Evolutionary conservation across 2,888 invertebrate species (phyloP), one percentile per base, ranked within the genome.

Genomic region (Ctena decussata): DNA sequence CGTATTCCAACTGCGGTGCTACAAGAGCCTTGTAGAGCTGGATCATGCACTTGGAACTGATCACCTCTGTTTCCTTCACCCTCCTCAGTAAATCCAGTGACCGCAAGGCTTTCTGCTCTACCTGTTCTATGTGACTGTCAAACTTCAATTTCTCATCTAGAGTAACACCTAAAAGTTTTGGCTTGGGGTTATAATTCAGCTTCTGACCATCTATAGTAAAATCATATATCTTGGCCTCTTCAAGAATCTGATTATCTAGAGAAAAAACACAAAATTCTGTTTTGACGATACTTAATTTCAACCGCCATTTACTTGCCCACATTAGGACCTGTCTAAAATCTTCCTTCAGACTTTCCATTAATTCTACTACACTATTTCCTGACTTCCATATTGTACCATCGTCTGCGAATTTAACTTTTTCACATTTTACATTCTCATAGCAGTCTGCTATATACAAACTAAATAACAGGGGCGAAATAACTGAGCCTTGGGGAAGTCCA

Each of bases 261-360:
- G 60, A 72, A 76, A 76, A 76, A 1, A 76, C 37, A 39, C 37
- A 39, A 24, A 76, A 76, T 27, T 76, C 76, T 76, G 60, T 60
- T 30, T 60, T 57, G 5, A 11, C 18, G 3, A 76, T 57, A 39
- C 39, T 76, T 60, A 76, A n/a, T 12, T 76, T 76, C 24, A 76
- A 0, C 0, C 39, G 35, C 76, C 76, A 76, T 39, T 39, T 76
- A 24, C 32, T 35, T 24, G 60, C 60, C 76, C 60, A 76, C 21
- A 39, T 3, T 24, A 21, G 11, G 3, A 76, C 27, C 37, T 60
- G 21, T 5, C 60, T 18, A 12, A 60, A 15, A n/a, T 60, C 60
- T 39, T 24, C 41, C 39, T 60, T 35, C 27, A 60, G 53, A 2
- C 6, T 39, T 27, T 60, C 21, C n/a, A 60, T n/a, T 18, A 76